Evolutionary conservation across 2,888 invertebrate species (phyloP).

Genomic region (Hololepta plana): DNA sequence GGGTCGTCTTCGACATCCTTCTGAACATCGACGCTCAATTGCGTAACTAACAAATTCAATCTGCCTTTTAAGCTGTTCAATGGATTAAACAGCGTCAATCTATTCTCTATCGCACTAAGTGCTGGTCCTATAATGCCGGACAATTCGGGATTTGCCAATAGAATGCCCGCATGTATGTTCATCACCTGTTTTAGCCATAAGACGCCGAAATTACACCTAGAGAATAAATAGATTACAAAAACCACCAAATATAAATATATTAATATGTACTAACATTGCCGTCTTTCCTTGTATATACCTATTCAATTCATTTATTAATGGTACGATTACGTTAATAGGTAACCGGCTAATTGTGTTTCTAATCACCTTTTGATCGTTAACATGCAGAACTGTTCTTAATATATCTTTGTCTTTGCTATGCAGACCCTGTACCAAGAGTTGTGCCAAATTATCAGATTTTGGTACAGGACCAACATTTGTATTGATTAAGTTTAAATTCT

Average conservation of each 20-base stretch:
- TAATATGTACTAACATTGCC: constrained; percentile 35
- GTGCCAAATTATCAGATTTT: constrained; percentile 54
- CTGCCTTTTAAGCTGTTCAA: constrained; percentile 40
- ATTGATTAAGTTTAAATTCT: constrained; percentile 53
- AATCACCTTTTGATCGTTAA: constrained; percentile 47
- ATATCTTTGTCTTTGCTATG: constrained; percentile 67
- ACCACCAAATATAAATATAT: constrained; percentile 1
- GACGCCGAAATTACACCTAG: constrained; percentile 32
- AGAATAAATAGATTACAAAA: constrained; percentile 10
- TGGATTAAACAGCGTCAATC: constrained; percentile 32
- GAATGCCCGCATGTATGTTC: constrained; percentile 37
- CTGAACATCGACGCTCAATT: constrained; percentile 25
- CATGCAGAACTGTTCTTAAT: constrained; percentile 51
- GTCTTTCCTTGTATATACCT: constrained; percentile 49
- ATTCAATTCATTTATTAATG: constrained; percentile 55
- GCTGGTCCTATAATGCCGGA: constrained; percentile 35
- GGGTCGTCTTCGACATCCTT: constrained; percentile 27
- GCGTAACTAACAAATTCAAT: constrained; percentile 37
- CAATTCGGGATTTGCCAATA: constrained; percentile 42
- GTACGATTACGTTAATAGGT: constrained; percentile 56
- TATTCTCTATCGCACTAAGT: constrained; percentile 36
- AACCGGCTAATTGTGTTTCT: constrained; percentile 54
- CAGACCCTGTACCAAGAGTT: constrained; percentile 65
- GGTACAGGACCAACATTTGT: constrained; percentile 29
- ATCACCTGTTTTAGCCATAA: constrained; percentile 41